Evolutionary conservation across 2,888 invertebrate genomes (phyloP).

Genomic region (Leptopterna dolabrata): DNA sequence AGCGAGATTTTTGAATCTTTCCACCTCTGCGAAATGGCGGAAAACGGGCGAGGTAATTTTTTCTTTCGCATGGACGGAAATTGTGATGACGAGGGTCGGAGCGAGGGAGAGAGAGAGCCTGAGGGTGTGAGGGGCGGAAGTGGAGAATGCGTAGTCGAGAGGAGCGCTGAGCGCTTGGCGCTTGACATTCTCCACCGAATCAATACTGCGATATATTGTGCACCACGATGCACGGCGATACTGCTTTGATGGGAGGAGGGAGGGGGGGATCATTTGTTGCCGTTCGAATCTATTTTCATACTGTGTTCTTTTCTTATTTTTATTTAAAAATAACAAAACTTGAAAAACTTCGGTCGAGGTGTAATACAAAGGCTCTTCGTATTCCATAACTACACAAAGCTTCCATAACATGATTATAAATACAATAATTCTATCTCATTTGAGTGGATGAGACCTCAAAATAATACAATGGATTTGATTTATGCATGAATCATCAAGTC

Average conservation of each 20-base stretch:
- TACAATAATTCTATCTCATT: too few relatives aligned
- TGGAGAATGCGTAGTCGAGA: conserved; percentile 48
- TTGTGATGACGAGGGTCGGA: neutral
- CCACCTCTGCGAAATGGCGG: neutral
- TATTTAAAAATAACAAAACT: neutral
- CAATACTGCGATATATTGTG: conserved; percentile 47
- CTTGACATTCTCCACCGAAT: conserved; percentile 37
- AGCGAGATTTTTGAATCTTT: neutral
- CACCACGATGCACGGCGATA: conserved; percentile 11
- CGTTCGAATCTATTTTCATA: neutral
- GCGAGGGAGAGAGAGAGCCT: neutral
- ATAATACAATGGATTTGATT: too few relatives aligned
- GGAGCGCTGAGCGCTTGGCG: conserved; percentile 37
- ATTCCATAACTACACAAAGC: too few relatives aligned
- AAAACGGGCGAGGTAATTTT: neutral
- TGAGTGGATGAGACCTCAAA: too few relatives aligned
- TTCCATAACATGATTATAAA: too few relatives aligned
- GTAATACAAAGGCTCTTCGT: too few relatives aligned
- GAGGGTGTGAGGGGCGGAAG: conserved; percentile 16
- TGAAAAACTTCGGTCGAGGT: too few relatives aligned
- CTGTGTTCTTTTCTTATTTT: neutral
- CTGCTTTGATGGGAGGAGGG: neutral
- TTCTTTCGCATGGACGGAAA: conserved; percentile 12
- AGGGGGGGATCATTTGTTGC: neutral
- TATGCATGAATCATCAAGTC: too few relatives aligned